Conservation (phyloP, 2,888 invertebrate genomes). For the Sarcophaga rosellei region DNA sequence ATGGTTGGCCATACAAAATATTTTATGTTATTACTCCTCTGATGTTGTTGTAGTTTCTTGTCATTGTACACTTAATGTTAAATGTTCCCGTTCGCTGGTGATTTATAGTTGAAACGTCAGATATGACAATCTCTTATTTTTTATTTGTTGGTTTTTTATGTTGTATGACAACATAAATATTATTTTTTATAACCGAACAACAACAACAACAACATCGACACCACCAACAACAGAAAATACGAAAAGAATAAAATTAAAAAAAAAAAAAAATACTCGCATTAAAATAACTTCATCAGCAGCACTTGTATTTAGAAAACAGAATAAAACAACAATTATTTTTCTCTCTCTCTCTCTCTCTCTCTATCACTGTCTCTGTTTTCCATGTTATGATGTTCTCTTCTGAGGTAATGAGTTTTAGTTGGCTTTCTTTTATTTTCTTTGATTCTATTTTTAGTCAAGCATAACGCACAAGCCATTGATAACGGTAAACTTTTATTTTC, state of each 20-base stretch:
- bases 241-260: no score
- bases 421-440: neutral
- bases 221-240: no score
- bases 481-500: constrained; percentile 47
- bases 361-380: neutral
- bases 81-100: constrained; percentile 70
- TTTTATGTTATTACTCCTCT: constrained; percentile 3
- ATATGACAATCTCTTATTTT: constrained; percentile 74
- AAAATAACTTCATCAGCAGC: neutral
- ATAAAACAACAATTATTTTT: neutral
- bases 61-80: constrained; percentile 42
- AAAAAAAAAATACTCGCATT: no score
- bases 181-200: constrained; percentile 56
- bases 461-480: constrained; percentile 25
- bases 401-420: neutral
- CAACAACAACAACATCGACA: neutral
- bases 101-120: constrained; percentile 77
- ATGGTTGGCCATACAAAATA: neutral
- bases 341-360: neutral
- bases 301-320: neutral
- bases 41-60: constrained; percentile 6
- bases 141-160: constrained; percentile 43
- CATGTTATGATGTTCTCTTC: neutral
- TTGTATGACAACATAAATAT: constrained; percentile 65
- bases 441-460: constrained; percentile 16